Evolutionary conservation across 2,797 vertebrate genomes (phyloP), one percentile per base, ranked within the genome.

Genomic region (Manis crassicaudata): DNA sequence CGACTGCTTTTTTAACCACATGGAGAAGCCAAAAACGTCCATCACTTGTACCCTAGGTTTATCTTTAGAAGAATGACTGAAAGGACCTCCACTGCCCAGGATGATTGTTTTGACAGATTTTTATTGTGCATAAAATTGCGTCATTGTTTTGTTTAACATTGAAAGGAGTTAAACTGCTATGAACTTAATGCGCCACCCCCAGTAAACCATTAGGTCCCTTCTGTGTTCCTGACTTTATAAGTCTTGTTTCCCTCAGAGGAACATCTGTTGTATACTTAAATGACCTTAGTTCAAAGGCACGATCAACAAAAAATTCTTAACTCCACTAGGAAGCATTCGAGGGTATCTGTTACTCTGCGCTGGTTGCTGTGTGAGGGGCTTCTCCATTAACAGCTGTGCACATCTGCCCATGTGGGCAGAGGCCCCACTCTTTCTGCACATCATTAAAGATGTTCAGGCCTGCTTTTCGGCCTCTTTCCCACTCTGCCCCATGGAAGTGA

Each of bases 381-480:
- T 98, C 98, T 98, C 98, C 97, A 95, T 95, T 98, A 99, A 99
- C 99, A 99, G 99, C 99, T 99, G 99, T 98, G 92, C 98, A 98
- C 99, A 99, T 99, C 99, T 99, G 99, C 99, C 98, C 58, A 5
- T 25, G 91, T 82, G 79, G 97, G 98, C 97, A 97, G 98, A 98
- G 97, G 93, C 92, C 96, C 97, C 95, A 98, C 98, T 98, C 98
- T 98, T 98, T 99, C 98, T 98, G 97, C 98, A 98, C 98, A 65
- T 99, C 98, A 86, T 99, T 99, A 98, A 90, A 94, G 87, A 96
- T 73, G 77, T 75, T 97, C 40, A 5, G 79, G 98, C 97, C 79
- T 73, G 16, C 88, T 83, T 93, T 95, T 84, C 84, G 18, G 90
- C 88, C 20, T 70, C 73, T 32, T 98, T 97, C 87, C 96, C 97